phyloP scores from a whole-genome alignment of 2,888 invertebrate genomes.

The Formica aserva region DNA sequence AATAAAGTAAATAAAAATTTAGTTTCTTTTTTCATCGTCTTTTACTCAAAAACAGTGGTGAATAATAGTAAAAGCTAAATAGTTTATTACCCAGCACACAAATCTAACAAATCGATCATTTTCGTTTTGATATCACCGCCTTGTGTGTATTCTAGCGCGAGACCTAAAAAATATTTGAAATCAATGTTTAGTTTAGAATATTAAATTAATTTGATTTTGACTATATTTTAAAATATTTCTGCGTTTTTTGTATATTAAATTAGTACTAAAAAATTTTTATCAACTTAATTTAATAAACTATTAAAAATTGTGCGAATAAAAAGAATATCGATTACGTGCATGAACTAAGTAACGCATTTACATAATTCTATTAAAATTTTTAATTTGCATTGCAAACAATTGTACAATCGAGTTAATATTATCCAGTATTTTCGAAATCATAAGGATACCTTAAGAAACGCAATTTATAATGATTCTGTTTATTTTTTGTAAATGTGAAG shows the following conservation, averaged over 20 bases:
- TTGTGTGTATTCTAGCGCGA: slow-evolving; percentile 89
- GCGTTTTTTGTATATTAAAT: not conserved
- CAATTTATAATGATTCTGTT: too few relatives aligned
- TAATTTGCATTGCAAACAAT: not conserved
- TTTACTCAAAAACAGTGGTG: not conserved
- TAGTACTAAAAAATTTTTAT: not conserved
- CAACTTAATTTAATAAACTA: not conserved
- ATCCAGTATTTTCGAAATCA: not conserved
- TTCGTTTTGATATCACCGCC: slow-evolving; percentile 88
- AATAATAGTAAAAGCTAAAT: slow-evolving; percentile 42
- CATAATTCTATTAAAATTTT: not conserved
- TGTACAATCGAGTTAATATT: not conserved
- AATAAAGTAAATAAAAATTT: not conserved
- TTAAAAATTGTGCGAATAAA: not conserved
- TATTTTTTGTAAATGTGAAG: not conserved
- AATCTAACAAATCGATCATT: slow-evolving; percentile 89
- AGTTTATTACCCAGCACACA: slow-evolving; percentile 88
- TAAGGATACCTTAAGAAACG: not conserved
- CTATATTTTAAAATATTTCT: not conserved
- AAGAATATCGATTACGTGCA: not conserved
- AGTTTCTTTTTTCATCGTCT: slow-evolving; percentile 1
- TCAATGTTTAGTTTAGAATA: not conserved
- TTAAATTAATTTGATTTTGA: not conserved
- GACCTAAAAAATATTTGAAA: slow-evolving; percentile 82
- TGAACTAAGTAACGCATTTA: not conserved